These are phyloP conservation scores for Mycteria americana DNA, from an alignment of 2,797 vertebrate genomes.

Conservation along the genomic window DNA sequence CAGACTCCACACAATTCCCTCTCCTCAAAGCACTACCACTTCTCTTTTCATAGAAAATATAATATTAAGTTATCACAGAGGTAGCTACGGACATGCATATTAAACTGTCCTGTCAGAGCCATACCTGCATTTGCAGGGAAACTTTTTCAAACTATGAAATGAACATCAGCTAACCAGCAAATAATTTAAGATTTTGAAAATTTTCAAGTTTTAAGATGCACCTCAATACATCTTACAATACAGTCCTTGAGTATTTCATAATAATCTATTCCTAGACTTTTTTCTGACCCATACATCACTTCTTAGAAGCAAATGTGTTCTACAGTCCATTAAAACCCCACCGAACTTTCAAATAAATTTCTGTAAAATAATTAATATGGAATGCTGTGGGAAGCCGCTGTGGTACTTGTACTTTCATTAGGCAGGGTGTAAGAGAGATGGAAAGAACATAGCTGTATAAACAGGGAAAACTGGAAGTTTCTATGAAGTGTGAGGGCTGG, in stretches of 20 bases:
- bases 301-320: background rate
- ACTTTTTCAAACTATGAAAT: background rate
- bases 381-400: background rate
- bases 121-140: background rate
- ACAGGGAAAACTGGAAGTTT: background rate
- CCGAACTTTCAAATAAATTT: background rate
- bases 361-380: background rate
- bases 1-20: background rate
- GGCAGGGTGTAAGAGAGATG: background rate
- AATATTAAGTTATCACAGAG: background rate
- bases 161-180: background rate
- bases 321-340: background rate
- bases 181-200: background rate
- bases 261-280: background rate
- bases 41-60: background rate
- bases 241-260: background rate
- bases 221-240: background rate
- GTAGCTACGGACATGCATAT: fast-evolving
- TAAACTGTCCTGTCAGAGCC: background rate
- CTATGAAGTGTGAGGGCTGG: background rate
- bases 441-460: background rate
- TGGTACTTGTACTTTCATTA: background rate
- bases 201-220: background rate
- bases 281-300: background rate
- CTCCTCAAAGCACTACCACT: background rate